Base-by-base conservation (phyloP, 2,113 vertebrate species). In the Chlorodrepanis virens region DNA sequence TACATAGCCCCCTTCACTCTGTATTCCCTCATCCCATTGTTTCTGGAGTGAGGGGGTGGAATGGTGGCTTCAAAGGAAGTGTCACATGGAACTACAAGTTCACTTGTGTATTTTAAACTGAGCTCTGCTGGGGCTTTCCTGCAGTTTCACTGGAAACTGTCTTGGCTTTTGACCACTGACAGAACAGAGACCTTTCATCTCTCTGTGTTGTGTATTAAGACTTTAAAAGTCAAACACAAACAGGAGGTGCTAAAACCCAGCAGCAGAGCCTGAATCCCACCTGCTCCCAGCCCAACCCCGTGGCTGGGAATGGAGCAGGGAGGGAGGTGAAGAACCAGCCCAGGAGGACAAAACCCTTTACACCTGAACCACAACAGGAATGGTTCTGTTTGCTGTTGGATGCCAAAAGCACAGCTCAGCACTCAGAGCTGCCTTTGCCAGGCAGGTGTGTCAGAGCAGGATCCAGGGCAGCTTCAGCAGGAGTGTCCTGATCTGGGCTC, bases 21-120 rank as follows among this genome's bases (percentile, higher is more conserved):
- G 1, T 15, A 0, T 17, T 82, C 52, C 31, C 56, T 61, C 25
- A 10, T 5, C 45, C 31, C 3, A 0, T 7, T 25, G 42, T 22
- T 65, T 28, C 29, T 29, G 1, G 39, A 8, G 22, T 14, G 19
- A 29, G 25, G 17, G 42, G 39, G 3, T 18, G 25, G 25, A 45
- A 24, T 42, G 63, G 2, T 23, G 45, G 42, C 39, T 47, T 16
- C 29, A 11, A 24, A 35, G 25, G 44, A 28, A 2, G 18, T 13
- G n/a, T 12, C 59, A 49, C 37, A 13, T 23, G 52, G n/a, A 68
- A 56, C 39, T 40, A 64, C 39, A 60, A 16, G 20, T 12, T 12
- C 11, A 10, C 9, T 21, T 9, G n/a, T n/a, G 20, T 24, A 1
- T 82, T 76, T 53, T 45, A 74, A 67, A 67, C 45, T 29, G 44